Evolutionary conservation across 2,113 vertebrate species (phyloP).

Genomic region (Diadophis punctatus): DNA sequence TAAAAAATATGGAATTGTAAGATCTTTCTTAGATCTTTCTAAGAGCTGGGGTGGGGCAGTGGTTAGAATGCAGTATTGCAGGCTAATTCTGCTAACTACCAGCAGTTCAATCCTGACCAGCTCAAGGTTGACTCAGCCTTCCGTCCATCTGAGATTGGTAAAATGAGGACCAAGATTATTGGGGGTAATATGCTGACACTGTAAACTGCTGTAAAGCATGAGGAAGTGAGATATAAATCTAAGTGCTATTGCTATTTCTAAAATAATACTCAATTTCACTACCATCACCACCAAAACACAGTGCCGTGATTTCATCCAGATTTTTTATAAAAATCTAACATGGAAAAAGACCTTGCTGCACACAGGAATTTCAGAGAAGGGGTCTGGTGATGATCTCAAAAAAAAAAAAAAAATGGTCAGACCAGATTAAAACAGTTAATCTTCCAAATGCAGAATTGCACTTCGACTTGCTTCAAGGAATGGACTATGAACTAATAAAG

Average conservation of each 20-base stretch:
- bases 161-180: neutral
- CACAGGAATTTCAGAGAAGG: neutral
- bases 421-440: neutral
- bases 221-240: neutral
- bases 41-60: neutral
- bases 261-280: neutral
- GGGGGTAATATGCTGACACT: neutral
- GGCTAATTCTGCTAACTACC: neutral
- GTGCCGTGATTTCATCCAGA: neutral
- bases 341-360: neutral
- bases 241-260: neutral
- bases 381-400: neutral
- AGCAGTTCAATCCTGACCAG: neutral
- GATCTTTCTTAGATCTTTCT: neutral
- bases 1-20: neutral
- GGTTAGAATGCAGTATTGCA: neutral
- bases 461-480: neutral
- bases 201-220: neutral
- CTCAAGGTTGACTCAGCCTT: neutral
- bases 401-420: neutral
- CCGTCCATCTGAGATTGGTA: neutral
- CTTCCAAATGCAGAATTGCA: neutral
- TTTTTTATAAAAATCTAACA: neutral
- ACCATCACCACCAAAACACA: neutral
- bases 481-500: neutral